A percentile compares a stretch with the other conserved stretches of the same genome.
phyloP scores from a whole-genome alignment of 2,797 vertebrate genomes.

The Kryptopterus vitreolus region DNA sequence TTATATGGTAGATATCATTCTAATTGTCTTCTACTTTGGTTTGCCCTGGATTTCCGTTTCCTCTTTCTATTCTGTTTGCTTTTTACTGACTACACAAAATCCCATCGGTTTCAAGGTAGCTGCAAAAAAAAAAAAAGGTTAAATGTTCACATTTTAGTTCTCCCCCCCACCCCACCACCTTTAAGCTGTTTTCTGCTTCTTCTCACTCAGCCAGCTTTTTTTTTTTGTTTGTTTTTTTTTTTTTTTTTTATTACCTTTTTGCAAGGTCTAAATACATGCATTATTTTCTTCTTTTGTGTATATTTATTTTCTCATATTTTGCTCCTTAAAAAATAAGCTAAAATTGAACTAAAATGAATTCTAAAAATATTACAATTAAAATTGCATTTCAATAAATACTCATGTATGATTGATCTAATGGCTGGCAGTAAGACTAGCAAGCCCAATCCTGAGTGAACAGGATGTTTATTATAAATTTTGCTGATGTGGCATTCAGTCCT shows the following conservation, averaged over 20 bases:
- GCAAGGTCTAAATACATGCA: constrained; percentile 60
- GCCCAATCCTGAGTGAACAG: not conserved
- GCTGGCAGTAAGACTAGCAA: constrained; percentile 54
- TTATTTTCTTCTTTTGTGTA: not conserved
- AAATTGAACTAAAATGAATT: too few species aligned
- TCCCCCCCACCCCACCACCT: constrained; percentile 52
- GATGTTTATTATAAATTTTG: not conserved
- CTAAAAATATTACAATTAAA: constrained; percentile 6
- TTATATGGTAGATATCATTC: constrained; percentile 99
- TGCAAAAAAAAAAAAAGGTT: constrained; percentile 65
- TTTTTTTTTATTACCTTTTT: too few species aligned
- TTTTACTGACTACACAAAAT: constrained; percentile 74
- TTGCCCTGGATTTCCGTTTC: constrained; percentile 91
- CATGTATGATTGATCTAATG: constrained; percentile 23
- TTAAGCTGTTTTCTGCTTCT: constrained; percentile 62
- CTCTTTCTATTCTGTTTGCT: constrained; percentile 82
- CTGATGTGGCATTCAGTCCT: not conserved
- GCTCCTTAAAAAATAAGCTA: not conserved
- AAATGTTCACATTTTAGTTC: constrained; percentile 63
- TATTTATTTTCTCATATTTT: constrained; percentile 28
- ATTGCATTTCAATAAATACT: not conserved
- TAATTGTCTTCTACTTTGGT: constrained; percentile 96
- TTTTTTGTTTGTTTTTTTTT: not conserved
- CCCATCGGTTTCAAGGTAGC: constrained; percentile 80
- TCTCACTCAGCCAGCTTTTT: constrained; percentile 56